Conservation (phyloP, 2,888 invertebrate species). For the Eristalinus sepulchralis region DNA sequence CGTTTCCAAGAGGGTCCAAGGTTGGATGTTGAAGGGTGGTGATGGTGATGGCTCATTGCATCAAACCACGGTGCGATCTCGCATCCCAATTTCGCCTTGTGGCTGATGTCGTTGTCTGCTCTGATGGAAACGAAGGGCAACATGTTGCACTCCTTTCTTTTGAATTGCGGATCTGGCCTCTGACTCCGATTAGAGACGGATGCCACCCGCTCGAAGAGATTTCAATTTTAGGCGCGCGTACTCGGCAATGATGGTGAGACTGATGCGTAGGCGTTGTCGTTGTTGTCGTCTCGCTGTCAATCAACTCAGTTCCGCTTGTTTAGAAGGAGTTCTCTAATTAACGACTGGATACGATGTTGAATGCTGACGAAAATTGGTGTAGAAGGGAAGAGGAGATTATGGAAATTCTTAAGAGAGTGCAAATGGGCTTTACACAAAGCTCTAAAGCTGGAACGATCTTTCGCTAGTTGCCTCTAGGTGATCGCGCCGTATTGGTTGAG, state of each 20-base stretch:
- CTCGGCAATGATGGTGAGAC: constrained; percentile 4
- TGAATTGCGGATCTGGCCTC: constrained; percentile 6
- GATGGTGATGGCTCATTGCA: constrained; percentile 17
- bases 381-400: background rate
- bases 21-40: constrained; percentile 22
- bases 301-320: constrained; percentile 43
- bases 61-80: constrained; percentile 13
- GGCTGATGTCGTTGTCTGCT: background rate
- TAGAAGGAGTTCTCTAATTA: background rate
- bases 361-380: background rate
- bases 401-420: too few species aligned
- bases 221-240: constrained; percentile 32
- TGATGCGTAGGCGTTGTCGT: constrained; percentile 50
- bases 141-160: constrained; percentile 56
- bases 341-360: background rate
- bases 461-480: too few species aligned
- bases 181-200: constrained; percentile 38
- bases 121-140: constrained; percentile 8
- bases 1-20: constrained; percentile 54
- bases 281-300: constrained; percentile 20
- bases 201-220: constrained; percentile 61
- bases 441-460: too few species aligned
- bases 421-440: too few species aligned
- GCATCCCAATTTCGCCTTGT: constrained; percentile 28
- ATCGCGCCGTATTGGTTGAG: too few species aligned